Evolutionary conservation across 30 jellyfish, hydroid and myxozoan genomes (phyloP).

Genomic region (Aurelia coerulea): DNA sequence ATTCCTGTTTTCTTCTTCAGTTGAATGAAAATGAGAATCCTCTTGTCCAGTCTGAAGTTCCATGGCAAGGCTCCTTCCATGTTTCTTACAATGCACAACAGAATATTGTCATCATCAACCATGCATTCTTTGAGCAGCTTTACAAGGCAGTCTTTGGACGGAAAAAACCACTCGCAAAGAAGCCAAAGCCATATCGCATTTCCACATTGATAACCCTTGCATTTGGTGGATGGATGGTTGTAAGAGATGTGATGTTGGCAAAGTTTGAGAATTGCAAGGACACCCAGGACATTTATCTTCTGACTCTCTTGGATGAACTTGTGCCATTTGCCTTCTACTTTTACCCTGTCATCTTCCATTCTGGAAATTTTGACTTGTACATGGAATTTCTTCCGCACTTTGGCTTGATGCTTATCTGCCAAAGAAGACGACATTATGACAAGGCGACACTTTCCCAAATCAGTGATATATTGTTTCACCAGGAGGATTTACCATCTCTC

Average conservation of each 20-base stretch:
- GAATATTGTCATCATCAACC: constrained; percentile 21
- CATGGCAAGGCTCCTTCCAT: constrained; percentile 36
- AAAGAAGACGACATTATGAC: constrained; percentile 17
- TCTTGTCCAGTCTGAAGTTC: constrained; percentile 1
- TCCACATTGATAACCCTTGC: constrained; percentile 21
- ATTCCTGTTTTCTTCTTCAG: background rate
- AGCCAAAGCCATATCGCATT: constrained; percentile 28
- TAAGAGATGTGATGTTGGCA: background rate
- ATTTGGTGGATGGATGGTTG: constrained; percentile 30
- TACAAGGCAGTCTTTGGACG: constrained; percentile 8
- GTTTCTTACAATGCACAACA: constrained; percentile 33
- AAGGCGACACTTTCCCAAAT: constrained; percentile 29
- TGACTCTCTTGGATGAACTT: background rate
- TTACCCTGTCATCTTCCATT: constrained; percentile 10
- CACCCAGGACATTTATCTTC: background rate
- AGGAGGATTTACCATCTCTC: constrained; percentile 1
- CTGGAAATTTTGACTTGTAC: constrained; percentile 14
- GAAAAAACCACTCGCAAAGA: constrained; percentile 23
- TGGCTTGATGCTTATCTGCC: constrained; percentile 5
- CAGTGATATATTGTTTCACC: constrained; percentile 20
- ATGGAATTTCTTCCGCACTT: background rate
- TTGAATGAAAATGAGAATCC: background rate
- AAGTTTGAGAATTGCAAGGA: constrained; percentile 1
- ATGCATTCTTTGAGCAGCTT: constrained; percentile 3
- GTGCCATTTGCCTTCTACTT: constrained; percentile 2